phyloP scores from a whole-genome alignment of 2,797 vertebrate genomes.

The Pangasius mekongensis region DNA sequence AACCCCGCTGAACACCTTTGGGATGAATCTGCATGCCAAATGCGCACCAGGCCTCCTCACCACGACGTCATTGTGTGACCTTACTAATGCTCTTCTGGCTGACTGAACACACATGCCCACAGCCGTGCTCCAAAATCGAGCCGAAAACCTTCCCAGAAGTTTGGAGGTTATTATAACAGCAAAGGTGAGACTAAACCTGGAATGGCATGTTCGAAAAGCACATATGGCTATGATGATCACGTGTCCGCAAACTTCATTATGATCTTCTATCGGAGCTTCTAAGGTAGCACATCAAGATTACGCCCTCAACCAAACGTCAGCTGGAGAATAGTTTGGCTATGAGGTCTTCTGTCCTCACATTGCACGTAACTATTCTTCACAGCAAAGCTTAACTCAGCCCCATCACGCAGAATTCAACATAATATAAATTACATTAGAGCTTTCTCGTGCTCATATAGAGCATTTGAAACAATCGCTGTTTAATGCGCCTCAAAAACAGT shows the following conservation, averaged over 20 bases:
- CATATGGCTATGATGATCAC: neutral
- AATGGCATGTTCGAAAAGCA: neutral
- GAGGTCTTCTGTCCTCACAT: neutral
- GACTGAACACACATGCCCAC: neutral
- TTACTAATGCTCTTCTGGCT: neutral
- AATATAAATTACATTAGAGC: neutral
- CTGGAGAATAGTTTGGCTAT: neutral
- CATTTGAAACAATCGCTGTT: conserved; percentile 15
- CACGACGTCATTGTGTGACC: neutral
- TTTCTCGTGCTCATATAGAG: neutral
- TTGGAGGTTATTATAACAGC: neutral
- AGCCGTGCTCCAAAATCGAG: neutral
- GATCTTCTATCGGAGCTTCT: neutral
- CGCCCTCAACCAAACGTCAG: neutral
- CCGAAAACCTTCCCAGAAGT: neutral
- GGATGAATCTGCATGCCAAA: neutral
- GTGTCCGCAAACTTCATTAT: neutral
- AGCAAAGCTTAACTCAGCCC: too few relatives aligned
- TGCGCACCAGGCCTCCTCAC: neutral
- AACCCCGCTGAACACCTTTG: neutral
- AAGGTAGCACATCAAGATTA: neutral
- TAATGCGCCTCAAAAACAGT: conserved; percentile 10
- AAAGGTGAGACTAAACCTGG: neutral
- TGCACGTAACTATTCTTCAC: neutral
- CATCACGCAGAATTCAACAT: neutral